phyloP scores from a whole-genome alignment of 2,797 vertebrate species.

The Nannoperca obscura region DNA sequence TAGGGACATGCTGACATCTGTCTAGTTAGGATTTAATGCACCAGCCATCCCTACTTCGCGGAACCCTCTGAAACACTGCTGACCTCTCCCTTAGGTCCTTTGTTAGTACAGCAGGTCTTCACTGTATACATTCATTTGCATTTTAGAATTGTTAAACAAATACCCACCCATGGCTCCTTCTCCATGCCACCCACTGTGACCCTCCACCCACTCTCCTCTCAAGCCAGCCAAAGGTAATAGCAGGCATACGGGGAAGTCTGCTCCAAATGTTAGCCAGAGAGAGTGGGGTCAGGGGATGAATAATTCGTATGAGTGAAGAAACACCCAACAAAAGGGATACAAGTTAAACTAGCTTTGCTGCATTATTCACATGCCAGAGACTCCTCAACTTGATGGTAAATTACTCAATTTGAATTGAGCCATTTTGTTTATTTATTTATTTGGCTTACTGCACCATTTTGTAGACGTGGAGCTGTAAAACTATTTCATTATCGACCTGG shows the following conservation, averaged over 20 bases:
- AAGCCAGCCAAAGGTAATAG: constrained; percentile 70
- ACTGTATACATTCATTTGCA: constrained; percentile 79
- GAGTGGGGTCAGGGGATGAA: constrained; percentile 48
- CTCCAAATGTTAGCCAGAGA: constrained; percentile 51
- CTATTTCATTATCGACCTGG: constrained; percentile 51
- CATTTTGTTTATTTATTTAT: constrained; percentile 55
- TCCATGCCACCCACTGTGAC: constrained; percentile 75
- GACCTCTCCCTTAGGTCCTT: constrained; percentile 76
- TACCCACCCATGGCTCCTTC: constrained; percentile 76
- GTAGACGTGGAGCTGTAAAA: constrained; percentile 33
- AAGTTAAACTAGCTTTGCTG: constrained; percentile 36
- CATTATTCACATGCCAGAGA: constrained; percentile 27
- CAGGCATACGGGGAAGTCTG: constrained; percentile 43
- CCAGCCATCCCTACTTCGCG: constrained; percentile 43
- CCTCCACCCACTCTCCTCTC: constrained; percentile 68
- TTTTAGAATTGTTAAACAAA: constrained; percentile 86
- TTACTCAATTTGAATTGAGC: constrained; percentile 46
- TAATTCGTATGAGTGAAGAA: constrained; percentile 40
- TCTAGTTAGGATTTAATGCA: constrained; percentile 64
- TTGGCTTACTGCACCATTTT: constrained; percentile 39
- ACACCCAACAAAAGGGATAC: constrained; percentile 23
- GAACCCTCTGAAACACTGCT: constrained; percentile 61
- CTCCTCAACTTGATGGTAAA: constrained; percentile 22
- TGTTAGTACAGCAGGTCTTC: constrained; percentile 78
- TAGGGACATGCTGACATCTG: constrained; percentile 58